Conservation (phyloP, 1,140 invertebrate genomes). For the Augochlora pura region DNA sequence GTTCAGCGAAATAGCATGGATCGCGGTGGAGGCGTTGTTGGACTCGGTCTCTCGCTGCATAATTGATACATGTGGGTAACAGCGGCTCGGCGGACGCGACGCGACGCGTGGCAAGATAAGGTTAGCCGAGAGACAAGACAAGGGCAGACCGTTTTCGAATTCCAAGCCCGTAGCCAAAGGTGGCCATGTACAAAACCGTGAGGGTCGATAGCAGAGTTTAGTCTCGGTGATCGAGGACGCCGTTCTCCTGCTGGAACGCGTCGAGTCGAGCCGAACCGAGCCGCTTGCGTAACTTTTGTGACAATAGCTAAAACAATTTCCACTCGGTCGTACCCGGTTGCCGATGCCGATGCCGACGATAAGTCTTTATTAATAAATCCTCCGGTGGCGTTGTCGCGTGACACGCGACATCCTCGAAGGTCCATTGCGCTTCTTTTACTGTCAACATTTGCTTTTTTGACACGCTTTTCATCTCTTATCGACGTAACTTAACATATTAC, state of each 20-base stretch:
- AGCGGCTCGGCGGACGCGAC: not conserved
- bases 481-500: too few species aligned
- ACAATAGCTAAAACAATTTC: slow-evolving; percentile 36
- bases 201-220: slow-evolving; percentile 34
- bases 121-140: not conserved
- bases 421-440: too few species aligned
- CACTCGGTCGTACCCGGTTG: not conserved
- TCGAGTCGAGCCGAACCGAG: not conserved
- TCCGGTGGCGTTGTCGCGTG: too few species aligned
- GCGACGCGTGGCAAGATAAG: not conserved
- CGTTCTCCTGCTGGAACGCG: slow-evolving; percentile 15
- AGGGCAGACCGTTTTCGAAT: slow-evolving; percentile 43
- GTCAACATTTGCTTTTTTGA: too few species aligned
- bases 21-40: too few species aligned
- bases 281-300: slow-evolving; percentile 34
- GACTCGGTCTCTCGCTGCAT: too few species aligned
- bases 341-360: not conserved
- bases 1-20: too few species aligned
- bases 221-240: slow-evolving; percentile 40
- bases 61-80: too few species aligned
- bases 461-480: too few species aligned
- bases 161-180: slow-evolving; percentile 29
- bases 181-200: slow-evolving; percentile 38
- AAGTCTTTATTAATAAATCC: slow-evolving; percentile 7
- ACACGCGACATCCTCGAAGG: too few species aligned